A percentile compares a stretch with the other conserved stretches of the same genome.
Evolutionary conservation across 2,888 invertebrate species (phyloP).

Genomic region (Deilephila porcellus): DNA sequence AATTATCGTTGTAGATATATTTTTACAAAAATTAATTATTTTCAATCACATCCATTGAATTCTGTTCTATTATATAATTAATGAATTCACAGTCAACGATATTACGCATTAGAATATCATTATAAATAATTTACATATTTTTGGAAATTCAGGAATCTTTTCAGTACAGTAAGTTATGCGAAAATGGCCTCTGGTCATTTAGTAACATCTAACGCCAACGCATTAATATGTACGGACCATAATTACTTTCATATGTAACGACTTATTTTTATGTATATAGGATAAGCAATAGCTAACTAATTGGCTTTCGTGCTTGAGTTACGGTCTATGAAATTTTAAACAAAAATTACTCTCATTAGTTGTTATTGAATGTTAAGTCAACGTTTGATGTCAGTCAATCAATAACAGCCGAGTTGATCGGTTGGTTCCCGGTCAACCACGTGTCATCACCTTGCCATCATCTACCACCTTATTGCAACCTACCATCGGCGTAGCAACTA

Average conservation of each 20-base stretch:
- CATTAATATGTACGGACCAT: slow-evolving; percentile 28
- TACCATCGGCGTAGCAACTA: background rate
- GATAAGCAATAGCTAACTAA: slow-evolving; percentile 13
- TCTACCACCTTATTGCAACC: too few species aligned
- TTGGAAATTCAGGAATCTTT: background rate
- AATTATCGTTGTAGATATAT: too few species aligned
- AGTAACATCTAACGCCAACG: slow-evolving; percentile 20
- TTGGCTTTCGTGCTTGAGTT: slow-evolving; percentile 28
- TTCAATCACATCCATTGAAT: too few species aligned
- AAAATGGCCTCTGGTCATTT: slow-evolving; percentile 22
- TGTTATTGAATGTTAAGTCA: slow-evolving; percentile 18
- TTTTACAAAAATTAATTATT: too few species aligned
- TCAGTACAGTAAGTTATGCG: background rate
- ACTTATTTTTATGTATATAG: slow-evolving; percentile 32
- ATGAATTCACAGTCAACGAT: too few species aligned
- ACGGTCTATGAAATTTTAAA: slow-evolving; percentile 26
- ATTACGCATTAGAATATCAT: too few species aligned
- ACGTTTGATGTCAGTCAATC: slow-evolving; percentile 24
- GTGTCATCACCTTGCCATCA: background rate
- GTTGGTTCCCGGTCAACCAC: slow-evolving; percentile 5
- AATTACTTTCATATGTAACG: slow-evolving; percentile 23
- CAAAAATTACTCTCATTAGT: slow-evolving; percentile 25
- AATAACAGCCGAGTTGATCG: slow-evolving; percentile 6
- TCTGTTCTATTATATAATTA: too few species aligned
- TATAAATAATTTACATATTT: background rate